Evolutionary conservation across 2,113 vertebrate genomes (phyloP).

Genomic region (Fregata magnificens): DNA sequence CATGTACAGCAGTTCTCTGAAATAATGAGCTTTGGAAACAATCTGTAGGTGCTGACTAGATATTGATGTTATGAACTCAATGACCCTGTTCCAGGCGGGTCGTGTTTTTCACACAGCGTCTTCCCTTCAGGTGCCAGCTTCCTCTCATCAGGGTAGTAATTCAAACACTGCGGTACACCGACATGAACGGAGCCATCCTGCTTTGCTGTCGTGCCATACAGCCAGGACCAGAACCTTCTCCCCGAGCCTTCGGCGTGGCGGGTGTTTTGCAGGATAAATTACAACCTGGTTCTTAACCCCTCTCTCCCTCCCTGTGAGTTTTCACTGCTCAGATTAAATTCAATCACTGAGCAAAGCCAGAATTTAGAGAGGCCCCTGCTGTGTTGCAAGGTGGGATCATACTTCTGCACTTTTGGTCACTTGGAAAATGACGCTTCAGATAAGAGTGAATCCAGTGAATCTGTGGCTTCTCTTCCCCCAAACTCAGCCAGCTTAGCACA

Average conservation of each 20-base stretch:
- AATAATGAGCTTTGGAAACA: constrained; percentile 49
- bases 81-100: background rate
- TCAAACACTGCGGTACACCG: background rate
- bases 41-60: background rate
- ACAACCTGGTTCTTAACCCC: background rate
- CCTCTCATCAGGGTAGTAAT: background rate
- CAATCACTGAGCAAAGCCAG: background rate
- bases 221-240: background rate
- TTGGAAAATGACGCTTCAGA: background rate
- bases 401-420: background rate
- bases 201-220: background rate
- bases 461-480: background rate
- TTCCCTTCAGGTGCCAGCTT: background rate
- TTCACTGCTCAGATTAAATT: background rate
- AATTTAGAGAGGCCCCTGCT: background rate
- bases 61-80: background rate
- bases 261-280: background rate
- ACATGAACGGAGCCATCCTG: background rate
- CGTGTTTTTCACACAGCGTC: background rate
- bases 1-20: background rate
- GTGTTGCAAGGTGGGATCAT: background rate
- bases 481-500: rapidly evolving
- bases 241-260: rapidly evolving
- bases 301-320: background rate
- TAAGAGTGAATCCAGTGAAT: background rate